Evolutionary conservation across 2,888 invertebrate species (phyloP).

Genomic region (Eledona agricola): DNA sequence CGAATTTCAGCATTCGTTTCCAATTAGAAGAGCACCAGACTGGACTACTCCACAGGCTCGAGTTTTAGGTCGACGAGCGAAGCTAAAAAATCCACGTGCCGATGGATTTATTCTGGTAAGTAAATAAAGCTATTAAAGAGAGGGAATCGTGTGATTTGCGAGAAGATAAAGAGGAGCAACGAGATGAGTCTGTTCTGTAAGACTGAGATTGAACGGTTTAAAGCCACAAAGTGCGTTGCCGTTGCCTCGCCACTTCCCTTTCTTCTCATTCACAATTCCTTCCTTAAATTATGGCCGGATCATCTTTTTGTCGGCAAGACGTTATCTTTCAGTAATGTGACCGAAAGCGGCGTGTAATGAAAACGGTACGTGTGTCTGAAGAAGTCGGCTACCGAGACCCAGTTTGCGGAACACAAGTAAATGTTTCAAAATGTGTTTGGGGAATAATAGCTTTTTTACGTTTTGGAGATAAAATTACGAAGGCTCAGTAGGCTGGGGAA

Average conservation of each 20-base stretch:
- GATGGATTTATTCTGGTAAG: conserved; percentile 58
- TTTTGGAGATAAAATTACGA: too few species aligned
- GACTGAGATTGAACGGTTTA: conserved; percentile 53
- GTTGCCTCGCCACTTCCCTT: conserved; percentile 4
- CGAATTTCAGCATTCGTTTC: too few species aligned
- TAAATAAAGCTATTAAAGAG: conserved; percentile 57
- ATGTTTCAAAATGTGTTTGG: too few species aligned
- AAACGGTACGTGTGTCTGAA: conserved; percentile 44
- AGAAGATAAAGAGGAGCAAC: conserved; percentile 50
- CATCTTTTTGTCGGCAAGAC: conserved; percentile 47
- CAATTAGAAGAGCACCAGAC: too few species aligned
- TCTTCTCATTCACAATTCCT: conserved; percentile 45
- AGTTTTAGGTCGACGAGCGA: conserved; percentile 51
- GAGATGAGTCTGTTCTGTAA: conserved; percentile 33
- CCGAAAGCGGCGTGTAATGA: conserved; percentile 57
- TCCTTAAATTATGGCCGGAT: conserved; percentile 50
- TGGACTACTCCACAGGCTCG: too few species aligned
- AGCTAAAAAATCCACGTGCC: conserved; percentile 50
- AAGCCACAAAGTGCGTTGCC: conserved; percentile 51
- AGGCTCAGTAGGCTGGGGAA: too few species aligned
- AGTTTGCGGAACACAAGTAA: too few species aligned
- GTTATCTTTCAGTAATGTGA: conserved; percentile 49
- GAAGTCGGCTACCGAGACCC: conserved; percentile 7
- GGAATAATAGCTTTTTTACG: too few species aligned
- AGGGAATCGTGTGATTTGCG: conserved; percentile 55